Evolutionary conservation across 2,888 invertebrate genomes (phyloP).

Genomic region (Acronicta alni): DNA sequence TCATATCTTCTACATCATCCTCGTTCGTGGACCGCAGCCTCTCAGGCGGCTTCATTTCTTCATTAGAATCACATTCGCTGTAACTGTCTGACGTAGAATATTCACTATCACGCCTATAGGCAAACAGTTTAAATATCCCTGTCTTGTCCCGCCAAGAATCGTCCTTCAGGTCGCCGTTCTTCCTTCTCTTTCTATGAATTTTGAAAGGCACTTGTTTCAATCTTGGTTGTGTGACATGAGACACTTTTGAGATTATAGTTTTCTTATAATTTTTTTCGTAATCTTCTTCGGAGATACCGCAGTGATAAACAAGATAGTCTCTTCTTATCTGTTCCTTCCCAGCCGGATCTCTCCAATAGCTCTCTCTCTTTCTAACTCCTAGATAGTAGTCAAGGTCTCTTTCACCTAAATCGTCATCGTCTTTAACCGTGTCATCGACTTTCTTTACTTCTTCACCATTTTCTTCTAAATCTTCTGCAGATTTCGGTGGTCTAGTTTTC

Average conservation of each 20-base stretch:
- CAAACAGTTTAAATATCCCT: conserved; percentile 80
- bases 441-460: conserved; percentile 54
- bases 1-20: conserved; percentile 56
- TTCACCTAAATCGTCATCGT: conserved; percentile 74
- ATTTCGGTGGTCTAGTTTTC: conserved; percentile 69
- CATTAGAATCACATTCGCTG: conserved; percentile 82
- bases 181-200: conserved; percentile 76
- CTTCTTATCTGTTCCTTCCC: conserved; percentile 81
- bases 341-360: conserved; percentile 80
- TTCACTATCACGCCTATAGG: conserved; percentile 77
- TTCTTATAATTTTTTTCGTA: conserved; percentile 76
- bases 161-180: conserved; percentile 67
- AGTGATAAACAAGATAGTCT: conserved; percentile 83
- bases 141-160: conserved; percentile 82
- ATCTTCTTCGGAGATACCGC: conserved; percentile 80
- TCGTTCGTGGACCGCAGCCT: conserved; percentile 45
- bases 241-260: conserved; percentile 60
- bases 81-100: conserved; percentile 83
- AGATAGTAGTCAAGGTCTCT: conserved; percentile 83
- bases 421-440: conserved; percentile 50
- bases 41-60: conserved; percentile 53
- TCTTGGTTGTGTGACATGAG: conserved; percentile 68
- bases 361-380: conserved; percentile 80
- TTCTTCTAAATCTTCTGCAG: conserved; percentile 60
- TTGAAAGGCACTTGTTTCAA: conserved; percentile 85